Evolutionary conservation across 2,113 vertebrate genomes (phyloP), one percentile per base, ranked within the genome.

Genomic region (Eulemur macaco): DNA sequence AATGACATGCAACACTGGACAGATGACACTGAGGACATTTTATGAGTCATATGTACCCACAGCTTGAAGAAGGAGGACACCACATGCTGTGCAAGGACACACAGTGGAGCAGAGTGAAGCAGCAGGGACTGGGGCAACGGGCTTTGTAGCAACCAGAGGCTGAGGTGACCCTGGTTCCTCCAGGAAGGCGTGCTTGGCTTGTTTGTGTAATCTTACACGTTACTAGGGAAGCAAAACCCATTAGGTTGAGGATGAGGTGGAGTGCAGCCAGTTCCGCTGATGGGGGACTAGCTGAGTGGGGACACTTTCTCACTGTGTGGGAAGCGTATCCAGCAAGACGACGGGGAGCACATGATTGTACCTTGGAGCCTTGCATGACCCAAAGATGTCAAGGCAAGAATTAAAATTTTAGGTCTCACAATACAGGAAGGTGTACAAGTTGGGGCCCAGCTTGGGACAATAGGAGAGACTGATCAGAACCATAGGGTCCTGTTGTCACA

Each of bases 241-340:
- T 29, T 2, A n/a, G 18, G 37, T 27, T 63, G 83, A 69, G 42
- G 37, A 34, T 23, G 21, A 21, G 45, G 54, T 7, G 6, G 11
- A 2, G 3, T 3, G 4, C 39, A 56, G 68, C n/a, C 78, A 2
- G 15, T 54, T 23, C 14, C 12, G n/a, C 9, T 6, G 20, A n/a
- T 1, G 3, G 47, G 64, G 23, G 13, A 1, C 45, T 21, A 18
- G 7, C 64, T 20, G 3, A 12, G 66, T 8, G 2, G 18, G 34
- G 7, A 34, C 31, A 4, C 58, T 47, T 42, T 60, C 58, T 63
- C 15, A 8, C 0, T 37, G 34, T 1, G 2, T 37, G 27, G 3
- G 23, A n/a, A 42, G 5, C 8, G 6, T 11, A 11, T 18, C 69
- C 20, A 4, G 5, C 15, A 83, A 81, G 81, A 56, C 17, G 31